Percentiles rank a stretch among this genome's conserved stretches.
These are phyloP conservation scores for Caenorhabditis afra DNA, from an alignment of 2,888 invertebrate genomes.

Conservation along the genomic window DNA sequence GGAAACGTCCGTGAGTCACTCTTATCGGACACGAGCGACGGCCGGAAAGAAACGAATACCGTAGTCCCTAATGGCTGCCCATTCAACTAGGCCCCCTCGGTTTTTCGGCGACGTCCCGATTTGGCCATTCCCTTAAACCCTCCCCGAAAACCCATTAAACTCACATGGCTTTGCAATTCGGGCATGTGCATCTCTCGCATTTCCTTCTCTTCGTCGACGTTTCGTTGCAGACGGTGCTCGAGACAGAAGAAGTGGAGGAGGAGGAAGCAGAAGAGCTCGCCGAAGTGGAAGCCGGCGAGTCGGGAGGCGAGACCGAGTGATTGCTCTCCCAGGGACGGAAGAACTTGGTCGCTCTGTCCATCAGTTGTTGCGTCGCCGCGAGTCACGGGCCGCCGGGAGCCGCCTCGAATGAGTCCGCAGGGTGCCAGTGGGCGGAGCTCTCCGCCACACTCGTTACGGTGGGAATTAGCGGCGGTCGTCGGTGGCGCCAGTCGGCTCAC, in stretches of 20 bases:
- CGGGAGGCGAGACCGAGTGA: constrained; percentile 29
- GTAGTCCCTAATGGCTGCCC: constrained; percentile 33
- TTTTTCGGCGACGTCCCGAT: constrained; percentile 3
- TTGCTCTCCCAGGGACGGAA: constrained; percentile 54
- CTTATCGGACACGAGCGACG: constrained; percentile 4
- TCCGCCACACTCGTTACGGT: constrained; percentile 42
- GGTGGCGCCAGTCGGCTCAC: constrained; percentile 31
- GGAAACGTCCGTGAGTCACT: constrained; percentile 1
- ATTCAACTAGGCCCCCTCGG: constrained; percentile 34
- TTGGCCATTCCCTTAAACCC: constrained; percentile 35
- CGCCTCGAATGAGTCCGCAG: constrained; percentile 22
- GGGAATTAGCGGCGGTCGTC: constrained; percentile 32
- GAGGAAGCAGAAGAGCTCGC: constrained; percentile 16
- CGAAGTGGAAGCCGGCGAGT: constrained; percentile 32
- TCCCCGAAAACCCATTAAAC: constrained; percentile 40
- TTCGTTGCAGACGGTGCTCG: background rate
- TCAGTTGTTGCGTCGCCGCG: constrained; percentile 1
- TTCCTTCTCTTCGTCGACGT: constrained; percentile 32
- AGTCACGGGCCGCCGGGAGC: background rate
- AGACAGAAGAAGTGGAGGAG: no score
- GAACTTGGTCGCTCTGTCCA: constrained; percentile 31
- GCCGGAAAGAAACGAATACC: constrained; percentile 9
- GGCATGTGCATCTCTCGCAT: constrained; percentile 64
- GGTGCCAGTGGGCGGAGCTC: constrained; percentile 40
- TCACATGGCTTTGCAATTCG: constrained; percentile 63